phyloP scores from a whole-genome alignment of 23 tunicate genomes.

The Ascidia mentula region DNA sequence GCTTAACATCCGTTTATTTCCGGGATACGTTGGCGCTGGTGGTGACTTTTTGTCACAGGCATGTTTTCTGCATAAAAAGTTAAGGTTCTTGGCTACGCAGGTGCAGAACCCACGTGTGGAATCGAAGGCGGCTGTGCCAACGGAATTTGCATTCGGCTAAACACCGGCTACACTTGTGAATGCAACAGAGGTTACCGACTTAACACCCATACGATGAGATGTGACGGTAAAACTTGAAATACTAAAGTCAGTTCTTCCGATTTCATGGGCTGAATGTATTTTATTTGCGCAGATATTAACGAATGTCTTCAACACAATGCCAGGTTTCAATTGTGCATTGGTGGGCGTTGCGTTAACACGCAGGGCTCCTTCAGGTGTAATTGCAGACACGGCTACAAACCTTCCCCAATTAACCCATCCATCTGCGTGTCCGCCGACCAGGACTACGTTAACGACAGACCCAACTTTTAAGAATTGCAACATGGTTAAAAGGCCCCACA shows the following conservation, averaged over 20 bases:
- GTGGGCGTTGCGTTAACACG: conserved; percentile 38
- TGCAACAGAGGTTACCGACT: conserved; percentile 14
- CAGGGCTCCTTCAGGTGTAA: conserved; percentile 33
- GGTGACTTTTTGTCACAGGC: no score
- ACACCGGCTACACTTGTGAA: not conserved
- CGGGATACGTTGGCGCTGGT: no score
- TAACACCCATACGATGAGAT: not conserved
- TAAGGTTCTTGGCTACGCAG: no score
- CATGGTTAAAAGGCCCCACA: no score
- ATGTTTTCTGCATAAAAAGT: no score
- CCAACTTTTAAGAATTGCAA: not conserved
- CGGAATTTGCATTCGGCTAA: conserved; percentile 5
- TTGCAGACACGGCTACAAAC: conserved; percentile 21
- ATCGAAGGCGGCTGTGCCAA: conserved; percentile 9
- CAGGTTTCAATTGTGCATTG: not conserved
- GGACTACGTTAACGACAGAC: conserved; percentile 17
- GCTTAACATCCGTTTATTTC: no score
- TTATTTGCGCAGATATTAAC: conserved; percentile 18
- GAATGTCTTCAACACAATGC: conserved; percentile 11
- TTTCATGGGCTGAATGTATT: not conserved
- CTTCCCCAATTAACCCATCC: not conserved
- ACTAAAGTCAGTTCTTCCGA: not conserved
- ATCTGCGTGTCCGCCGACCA: conserved; percentile 12
- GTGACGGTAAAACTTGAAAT: not conserved
- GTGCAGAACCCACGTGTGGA: conserved; percentile 9